Percentiles rank a stretch among this genome's conserved stretches.
These are phyloP conservation scores for Apostichopus japonicus DNA, from an alignment of 35 echinoderm and acorn worm species.

Conservation along the genomic window DNA sequence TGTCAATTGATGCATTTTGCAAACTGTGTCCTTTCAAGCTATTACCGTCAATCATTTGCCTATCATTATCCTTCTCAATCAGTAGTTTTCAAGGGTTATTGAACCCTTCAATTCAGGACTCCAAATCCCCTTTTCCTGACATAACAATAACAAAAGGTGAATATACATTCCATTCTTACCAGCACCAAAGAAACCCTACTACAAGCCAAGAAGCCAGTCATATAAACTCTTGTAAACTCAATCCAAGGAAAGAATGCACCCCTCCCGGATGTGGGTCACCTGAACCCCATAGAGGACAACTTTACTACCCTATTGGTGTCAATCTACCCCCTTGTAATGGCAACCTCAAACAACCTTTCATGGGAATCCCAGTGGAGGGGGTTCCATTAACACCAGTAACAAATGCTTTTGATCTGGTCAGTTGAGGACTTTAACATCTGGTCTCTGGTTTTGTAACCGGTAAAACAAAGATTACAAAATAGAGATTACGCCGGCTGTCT, in stretches of 20 bases:
- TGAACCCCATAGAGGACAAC: background rate
- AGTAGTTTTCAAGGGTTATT: no score
- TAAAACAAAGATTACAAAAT: background rate
- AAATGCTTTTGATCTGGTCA: slow-evolving; percentile 18
- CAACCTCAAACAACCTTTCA: background rate
- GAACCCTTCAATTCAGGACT: no score
- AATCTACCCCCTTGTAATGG: background rate
- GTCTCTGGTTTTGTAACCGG: background rate
- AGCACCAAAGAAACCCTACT: no score
- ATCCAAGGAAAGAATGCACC: background rate
- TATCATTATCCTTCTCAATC: no score
- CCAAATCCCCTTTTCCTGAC: no score
- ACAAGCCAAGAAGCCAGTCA: background rate
- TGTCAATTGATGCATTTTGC: no score
- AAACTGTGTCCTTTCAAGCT: no score
- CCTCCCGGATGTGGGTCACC: slow-evolving; percentile 10
- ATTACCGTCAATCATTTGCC: no score
- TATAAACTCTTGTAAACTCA: background rate
- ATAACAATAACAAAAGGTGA: no score
- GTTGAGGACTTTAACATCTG: background rate
- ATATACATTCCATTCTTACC: no score
- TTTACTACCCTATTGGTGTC: background rate
- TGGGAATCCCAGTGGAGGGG: background rate
- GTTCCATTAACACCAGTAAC: background rate
- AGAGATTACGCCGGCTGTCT: no score